Conservation (phyloP, 2,797 vertebrate genomes). For the Enteromius trimaculatus region DNA sequence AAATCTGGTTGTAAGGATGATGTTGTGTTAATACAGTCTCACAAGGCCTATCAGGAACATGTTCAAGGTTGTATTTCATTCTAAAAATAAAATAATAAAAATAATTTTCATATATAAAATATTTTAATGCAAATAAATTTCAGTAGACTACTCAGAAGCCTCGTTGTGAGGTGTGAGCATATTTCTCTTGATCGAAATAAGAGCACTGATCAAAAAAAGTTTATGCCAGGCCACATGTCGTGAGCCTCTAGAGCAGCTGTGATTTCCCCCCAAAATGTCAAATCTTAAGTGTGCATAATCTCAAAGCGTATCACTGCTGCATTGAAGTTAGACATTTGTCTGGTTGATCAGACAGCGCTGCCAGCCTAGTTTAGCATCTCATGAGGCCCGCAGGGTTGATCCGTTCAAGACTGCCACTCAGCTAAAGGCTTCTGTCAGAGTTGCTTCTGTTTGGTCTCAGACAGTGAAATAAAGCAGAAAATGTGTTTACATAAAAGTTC, state of each 20-base stretch:
- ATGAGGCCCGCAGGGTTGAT: neutral
- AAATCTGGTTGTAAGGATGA: neutral
- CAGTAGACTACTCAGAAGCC: neutral
- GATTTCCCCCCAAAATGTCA: neutral
- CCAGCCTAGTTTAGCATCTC: neutral
- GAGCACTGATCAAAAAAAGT: neutral
- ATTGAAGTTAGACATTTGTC: neutral
- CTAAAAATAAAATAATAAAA: neutral
- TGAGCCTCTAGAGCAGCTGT: neutral
- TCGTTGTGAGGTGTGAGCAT: neutral
- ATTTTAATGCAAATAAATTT: neutral
- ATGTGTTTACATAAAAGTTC: neutral
- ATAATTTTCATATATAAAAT: neutral
- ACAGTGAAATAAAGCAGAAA: neutral
- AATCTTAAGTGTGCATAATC: neutral
- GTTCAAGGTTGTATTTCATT: neutral
- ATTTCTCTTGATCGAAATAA: neutral
- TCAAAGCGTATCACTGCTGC: neutral
- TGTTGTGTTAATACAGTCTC: neutral
- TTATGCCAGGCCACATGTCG: neutral
- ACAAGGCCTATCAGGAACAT: neutral
- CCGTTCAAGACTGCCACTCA: neutral
- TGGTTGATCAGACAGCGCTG: neutral
- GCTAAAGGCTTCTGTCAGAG: neutral
- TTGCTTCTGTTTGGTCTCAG: slow-evolving; percentile 9